Base-by-base conservation (phyloP, 53 echinoderm and acorn worm genomes). In the Paracentrotus lividus region DNA sequence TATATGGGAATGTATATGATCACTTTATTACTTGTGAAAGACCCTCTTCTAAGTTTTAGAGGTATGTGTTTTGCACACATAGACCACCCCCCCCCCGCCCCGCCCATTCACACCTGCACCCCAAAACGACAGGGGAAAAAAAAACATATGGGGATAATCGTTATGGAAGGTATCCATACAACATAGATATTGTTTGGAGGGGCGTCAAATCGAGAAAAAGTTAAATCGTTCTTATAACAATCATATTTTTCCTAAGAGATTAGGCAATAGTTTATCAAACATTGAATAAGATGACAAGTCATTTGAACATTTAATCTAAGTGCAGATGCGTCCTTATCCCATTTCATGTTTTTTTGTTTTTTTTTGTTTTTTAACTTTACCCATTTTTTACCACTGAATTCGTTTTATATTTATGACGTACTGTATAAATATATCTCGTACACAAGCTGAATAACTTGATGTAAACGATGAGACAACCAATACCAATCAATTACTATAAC, bases 401-500 rank as follows among this genome's bases (percentile, higher is more conserved):
- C 52, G 52, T 52, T 52, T 52, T 52, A 52, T 3, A 12, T 52
- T 52, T 52, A 12, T 52, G 15, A 52, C 52, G 15, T 64, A 64
- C n/a, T n/a, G n/a, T n/a, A n/a, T n/a, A n/a, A n/a, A n/a, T n/a
- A n/a, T n/a, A n/a, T 76, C 23, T 1, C 20, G 31, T 40, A 76
- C 42, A 21, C 10, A 32, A 76, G 36, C 69, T 2, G 0, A 69
- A 69, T 69, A 5, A 69, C 5, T 36, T 4, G 1, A 36, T 76
- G 14, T 76, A 20, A 76, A 76, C 81, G 5, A 81, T 10, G 1
- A 45, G 9, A 45, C 81, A 45, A 81, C 81, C 7, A 44, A 45
- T n/a, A 81, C 81, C 81, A 45, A 81, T 81, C 44, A 81, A 81
- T 81, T 81, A 81, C n/a, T 81, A 10, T 26, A 23, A 42, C 3